Evolutionary conservation across 2,797 vertebrate species (phyloP).

Genomic region (Melanotaenia parkinsoni): DNA sequence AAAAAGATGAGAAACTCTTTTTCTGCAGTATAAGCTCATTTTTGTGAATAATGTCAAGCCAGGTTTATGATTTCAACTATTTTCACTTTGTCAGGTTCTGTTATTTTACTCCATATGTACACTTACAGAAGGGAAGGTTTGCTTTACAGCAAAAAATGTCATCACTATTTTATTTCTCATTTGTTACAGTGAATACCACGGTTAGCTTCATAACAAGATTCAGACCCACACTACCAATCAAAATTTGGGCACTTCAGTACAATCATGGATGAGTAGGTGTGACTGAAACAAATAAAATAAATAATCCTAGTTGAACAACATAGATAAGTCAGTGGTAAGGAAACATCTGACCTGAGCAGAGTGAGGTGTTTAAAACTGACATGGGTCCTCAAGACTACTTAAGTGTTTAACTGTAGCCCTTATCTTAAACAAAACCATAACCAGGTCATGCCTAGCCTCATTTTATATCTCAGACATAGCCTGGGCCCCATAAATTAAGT

Average conservation of each 20-base stretch:
- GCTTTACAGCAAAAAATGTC: conserved; percentile 11
- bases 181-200: background rate
- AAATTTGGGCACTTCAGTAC: background rate
- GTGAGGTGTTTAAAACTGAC: conserved; percentile 42
- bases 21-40: conserved; percentile 51
- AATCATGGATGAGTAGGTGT: background rate
- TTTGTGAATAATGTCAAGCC: conserved; percentile 30
- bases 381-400: background rate
- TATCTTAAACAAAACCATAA: background rate
- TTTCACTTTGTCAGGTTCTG: conserved; percentile 16
- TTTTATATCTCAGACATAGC: background rate
- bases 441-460: background rate
- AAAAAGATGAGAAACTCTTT: conserved; percentile 66
- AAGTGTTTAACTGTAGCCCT: background rate
- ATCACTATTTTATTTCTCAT: background rate
- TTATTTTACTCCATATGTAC: background rate
- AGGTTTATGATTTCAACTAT: conserved; percentile 10
- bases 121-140: conserved; percentile 1
- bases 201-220: background rate
- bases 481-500: background rate
- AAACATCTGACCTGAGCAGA: conserved; percentile 15
- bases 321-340: background rate
- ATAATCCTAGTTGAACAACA: background rate
- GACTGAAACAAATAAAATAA: background rate
- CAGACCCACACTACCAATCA: background rate